These are phyloP conservation scores for Ips nitidus DNA, from an alignment of 1,140 invertebrate genomes.

Conservation along the genomic window DNA sequence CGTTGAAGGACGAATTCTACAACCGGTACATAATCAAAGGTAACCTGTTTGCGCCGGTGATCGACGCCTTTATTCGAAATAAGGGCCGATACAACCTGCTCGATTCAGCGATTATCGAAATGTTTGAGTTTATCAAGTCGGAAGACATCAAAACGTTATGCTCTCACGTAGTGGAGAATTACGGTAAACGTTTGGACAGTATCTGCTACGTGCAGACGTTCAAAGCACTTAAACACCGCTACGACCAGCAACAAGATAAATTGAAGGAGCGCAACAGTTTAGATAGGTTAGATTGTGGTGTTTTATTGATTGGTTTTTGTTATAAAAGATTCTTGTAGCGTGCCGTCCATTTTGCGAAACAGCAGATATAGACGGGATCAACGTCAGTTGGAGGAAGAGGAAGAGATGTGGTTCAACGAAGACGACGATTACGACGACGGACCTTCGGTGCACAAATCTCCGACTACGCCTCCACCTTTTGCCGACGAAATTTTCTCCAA, in stretches of 20 bases:
- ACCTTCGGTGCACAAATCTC: conserved; percentile 58
- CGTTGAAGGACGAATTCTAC: conserved; percentile 98
- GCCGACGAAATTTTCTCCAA: conserved; percentile 50
- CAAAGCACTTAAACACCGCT: conserved; percentile 85
- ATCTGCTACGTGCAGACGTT: conserved; percentile 98
- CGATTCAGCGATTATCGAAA: conserved; percentile 97
- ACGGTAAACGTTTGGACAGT: conserved; percentile 88
- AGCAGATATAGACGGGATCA: conserved; percentile 87
- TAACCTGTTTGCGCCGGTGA: conserved; percentile 92
- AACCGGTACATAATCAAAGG: conserved; percentile 94
- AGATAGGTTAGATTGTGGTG: conserved; percentile 61
- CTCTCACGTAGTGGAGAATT: conserved; percentile 93
- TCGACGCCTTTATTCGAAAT: conserved; percentile 95
- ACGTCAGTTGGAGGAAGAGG: conserved; percentile 92
- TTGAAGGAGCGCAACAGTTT: conserved; percentile 76
- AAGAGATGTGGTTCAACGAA: conserved; percentile 99
- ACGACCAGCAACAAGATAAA: conserved; percentile 93
- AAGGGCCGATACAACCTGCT: conserved; percentile 96
- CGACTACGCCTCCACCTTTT: conserved; percentile 48
- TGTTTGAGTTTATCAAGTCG: conserved; percentile 98
- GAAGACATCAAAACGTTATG: conserved; percentile 96
- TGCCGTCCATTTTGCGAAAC: conserved; percentile 77
- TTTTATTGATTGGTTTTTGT: neutral
- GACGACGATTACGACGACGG: conserved; percentile 93
- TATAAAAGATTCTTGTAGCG: conserved; percentile 44